Conservation (phyloP, 2,888 invertebrate genomes). For the Drosophila macrospina region DNA sequence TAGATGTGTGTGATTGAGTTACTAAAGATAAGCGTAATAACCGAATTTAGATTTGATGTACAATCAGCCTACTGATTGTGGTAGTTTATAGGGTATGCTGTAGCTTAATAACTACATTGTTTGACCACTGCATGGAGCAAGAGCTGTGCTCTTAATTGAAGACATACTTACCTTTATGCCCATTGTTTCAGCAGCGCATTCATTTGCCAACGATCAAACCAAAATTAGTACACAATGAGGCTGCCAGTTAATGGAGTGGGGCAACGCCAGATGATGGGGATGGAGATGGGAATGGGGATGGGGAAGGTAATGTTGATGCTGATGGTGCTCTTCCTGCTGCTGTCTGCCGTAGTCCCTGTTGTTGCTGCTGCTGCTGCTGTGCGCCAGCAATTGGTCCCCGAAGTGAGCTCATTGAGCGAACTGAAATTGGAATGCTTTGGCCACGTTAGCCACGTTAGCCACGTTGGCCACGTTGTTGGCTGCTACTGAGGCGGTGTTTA, state of each 20-base stretch:
- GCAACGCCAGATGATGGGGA: not conserved
- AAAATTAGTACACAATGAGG: constrained; percentile 60
- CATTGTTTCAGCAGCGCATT: constrained; percentile 14
- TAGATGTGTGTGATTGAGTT: constrained; percentile 15
- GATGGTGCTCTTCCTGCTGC: too few species aligned
- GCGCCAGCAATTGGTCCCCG: constrained; percentile 41
- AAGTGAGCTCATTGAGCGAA: constrained; percentile 48
- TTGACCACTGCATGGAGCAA: constrained; percentile 12
- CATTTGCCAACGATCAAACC: not conserved
- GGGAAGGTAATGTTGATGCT: not conserved
- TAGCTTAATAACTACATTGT: not conserved
- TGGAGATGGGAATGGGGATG: not conserved
- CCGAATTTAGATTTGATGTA: constrained; percentile 37
- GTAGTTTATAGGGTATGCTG: not conserved
- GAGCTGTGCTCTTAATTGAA: constrained; percentile 12
- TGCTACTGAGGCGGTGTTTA: constrained; percentile 25
- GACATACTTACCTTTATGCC: constrained; percentile 11
- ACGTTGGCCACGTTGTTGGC: not conserved
- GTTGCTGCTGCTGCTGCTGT: constrained; percentile 8
- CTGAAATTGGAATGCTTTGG: constrained; percentile 60
- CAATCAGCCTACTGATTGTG: not conserved
- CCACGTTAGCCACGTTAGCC: not conserved
- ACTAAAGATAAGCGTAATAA: constrained; percentile 35
- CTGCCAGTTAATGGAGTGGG: not conserved
- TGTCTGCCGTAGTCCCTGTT: not conserved